phyloP scores from a whole-genome alignment of 2,797 vertebrate species.

The Heliangelus exortis region DNA sequence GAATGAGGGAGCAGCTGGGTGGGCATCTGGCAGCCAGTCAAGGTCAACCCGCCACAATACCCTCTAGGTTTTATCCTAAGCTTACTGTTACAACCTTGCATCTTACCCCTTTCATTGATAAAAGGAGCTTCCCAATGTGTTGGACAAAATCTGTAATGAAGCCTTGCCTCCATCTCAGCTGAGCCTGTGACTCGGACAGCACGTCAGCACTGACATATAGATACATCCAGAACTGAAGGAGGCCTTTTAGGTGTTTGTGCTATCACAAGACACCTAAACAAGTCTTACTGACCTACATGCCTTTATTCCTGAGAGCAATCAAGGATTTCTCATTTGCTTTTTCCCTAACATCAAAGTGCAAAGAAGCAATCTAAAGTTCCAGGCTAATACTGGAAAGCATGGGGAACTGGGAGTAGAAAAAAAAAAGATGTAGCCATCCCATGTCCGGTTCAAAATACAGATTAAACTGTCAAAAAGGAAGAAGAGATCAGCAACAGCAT shows the following conservation, averaged over 20 bases:
- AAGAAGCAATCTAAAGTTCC: neutral
- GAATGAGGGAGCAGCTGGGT: neutral
- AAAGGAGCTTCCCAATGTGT: neutral
- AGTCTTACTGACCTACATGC: neutral
- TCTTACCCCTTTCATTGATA: neutral
- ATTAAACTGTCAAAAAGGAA: neutral
- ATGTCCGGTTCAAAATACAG: neutral
- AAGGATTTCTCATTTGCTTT: neutral
- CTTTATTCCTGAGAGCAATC: neutral
- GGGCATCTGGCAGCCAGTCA: neutral
- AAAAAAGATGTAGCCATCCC: neutral
- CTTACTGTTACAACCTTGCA: neutral
- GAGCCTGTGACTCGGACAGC: neutral
- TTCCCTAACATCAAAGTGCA: neutral
- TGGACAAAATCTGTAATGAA: neutral
- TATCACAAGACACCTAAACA: neutral
- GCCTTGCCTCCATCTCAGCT: neutral
- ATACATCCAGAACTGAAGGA: neutral
- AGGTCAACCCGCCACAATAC: neutral
- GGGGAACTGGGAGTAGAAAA: neutral
- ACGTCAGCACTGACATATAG: fast-evolving
- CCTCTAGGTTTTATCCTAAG: neutral
- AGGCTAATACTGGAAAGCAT: neutral
- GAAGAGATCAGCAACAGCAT: neutral
- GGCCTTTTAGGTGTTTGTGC: neutral